Base-by-base conservation (phyloP, 2,113 vertebrate genomes). In the Neotragus pygmaeus region DNA sequence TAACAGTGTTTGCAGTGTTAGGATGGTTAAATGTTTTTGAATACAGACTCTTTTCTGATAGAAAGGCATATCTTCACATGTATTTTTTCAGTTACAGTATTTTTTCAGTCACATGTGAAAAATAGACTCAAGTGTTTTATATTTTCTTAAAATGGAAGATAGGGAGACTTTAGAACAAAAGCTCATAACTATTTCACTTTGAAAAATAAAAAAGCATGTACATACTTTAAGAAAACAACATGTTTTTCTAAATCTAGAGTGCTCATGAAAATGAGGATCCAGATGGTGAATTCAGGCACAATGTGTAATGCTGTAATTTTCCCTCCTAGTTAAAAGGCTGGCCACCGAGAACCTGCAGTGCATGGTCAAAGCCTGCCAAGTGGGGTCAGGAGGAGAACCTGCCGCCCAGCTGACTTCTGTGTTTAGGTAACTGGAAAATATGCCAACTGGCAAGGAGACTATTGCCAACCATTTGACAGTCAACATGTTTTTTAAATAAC, bases 301-400 rank as follows among this genome's bases (percentile, higher is more conserved):
- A 58, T 98, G 73, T 97, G 95, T 98, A 97, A 98, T 98, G 97
- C 95, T 97, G 9, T 98, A 64, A 95, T 98, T 98, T 99, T 98
- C 97, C 85, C 96, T 98, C 95, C 78, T 99, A 99, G 99, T 99
- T 98, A 99, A 99, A 98, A 99, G 99, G 98, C 98, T 99, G 96
- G 99, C 99, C 98, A 99, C 99, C 77, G 99, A 99, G 93, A 99
- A 99, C 86, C 93, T 99, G 75, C 99, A 99, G 96, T 98, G 98
- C 89, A 97, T 99, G 97, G 98, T 99, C 97, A 99, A 99, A 99
- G 98, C 99, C 96, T 99, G 99, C 98, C 99, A 99, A 96, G 98
- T 96, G 87, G 97, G 98, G 78, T 98, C 99, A 94, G 94, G 97
- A 98, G 98, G 98, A 95, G 99, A 99, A 96, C 98, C 98, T 70